Evolutionary conservation across 1,140 invertebrate genomes (phyloP).

Genomic region (Euglossa dilemma): DNA sequence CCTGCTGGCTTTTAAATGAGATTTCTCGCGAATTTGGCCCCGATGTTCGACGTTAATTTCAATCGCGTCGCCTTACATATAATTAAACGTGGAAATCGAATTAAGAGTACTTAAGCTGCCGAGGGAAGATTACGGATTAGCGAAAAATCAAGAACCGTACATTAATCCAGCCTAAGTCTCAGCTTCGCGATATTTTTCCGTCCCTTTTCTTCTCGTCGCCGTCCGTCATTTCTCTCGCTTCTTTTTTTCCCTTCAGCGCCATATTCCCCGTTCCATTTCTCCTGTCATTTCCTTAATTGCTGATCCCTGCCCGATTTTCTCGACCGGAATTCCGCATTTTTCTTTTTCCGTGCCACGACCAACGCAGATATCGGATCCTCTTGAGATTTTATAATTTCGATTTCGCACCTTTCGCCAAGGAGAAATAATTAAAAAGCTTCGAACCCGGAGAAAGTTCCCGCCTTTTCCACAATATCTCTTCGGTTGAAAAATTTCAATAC

Average conservation of each 20-base stretch:
- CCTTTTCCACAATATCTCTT: not conserved
- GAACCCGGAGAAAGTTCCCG: not conserved
- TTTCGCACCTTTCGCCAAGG: not conserved
- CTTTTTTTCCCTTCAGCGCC: not conserved
- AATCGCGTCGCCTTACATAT: slow-evolving; percentile 34
- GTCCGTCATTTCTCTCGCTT: not conserved
- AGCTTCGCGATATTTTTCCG: slow-evolving; percentile 6
- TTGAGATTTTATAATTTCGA: not conserved
- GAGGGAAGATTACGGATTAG: slow-evolving; percentile 46
- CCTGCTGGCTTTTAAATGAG: not conserved
- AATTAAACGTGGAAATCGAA: slow-evolving; percentile 37
- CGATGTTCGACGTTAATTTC: slow-evolving; percentile 40
- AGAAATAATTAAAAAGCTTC: slow-evolving; percentile 7
- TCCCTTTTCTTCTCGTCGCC: not conserved
- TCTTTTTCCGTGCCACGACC: not conserved
- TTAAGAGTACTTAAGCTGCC: slow-evolving; percentile 31
- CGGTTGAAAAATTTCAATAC: not conserved
- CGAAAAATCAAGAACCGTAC: slow-evolving; percentile 34
- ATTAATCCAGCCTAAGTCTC: slow-evolving; percentile 50
- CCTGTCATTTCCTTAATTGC: slow-evolving; percentile 47
- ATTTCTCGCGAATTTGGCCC: slow-evolving; percentile 3
- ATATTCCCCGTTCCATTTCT: not conserved
- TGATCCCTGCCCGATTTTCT: slow-evolving; percentile 15
- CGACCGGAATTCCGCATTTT: not conserved
- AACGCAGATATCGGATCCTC: not conserved